Evolutionary conservation across 2,888 invertebrate species (phyloP), one percentile per base, ranked within the genome.

Genomic region (Eudasyphora cyanicolor): DNA sequence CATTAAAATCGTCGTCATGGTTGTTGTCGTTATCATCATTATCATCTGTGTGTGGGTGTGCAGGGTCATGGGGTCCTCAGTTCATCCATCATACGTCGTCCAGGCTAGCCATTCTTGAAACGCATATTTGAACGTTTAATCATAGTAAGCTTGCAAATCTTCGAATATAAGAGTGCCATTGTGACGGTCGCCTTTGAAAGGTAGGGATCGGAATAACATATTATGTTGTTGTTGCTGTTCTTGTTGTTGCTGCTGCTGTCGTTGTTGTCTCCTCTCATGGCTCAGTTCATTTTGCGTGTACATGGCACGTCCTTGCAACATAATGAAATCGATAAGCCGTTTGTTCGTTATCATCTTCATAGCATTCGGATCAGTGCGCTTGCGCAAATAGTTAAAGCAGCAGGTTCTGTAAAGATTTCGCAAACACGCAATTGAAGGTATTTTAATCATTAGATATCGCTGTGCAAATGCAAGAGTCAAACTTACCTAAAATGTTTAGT

Each of bases 381-480:
- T 95, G 84, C 93, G 93, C 86, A 95, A 91, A 88, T 95, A 95
- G 90, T 95, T 95, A 89, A 94, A 95, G 87, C 95, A 95, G 86
- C 95, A 95, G 12, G 94, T 94, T 49, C 95, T 93, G 38, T 12
- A 80, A 27, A 51, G 8, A 54, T 29, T n/a, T n/a, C n/a, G 29
- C 42, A 60, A 19, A 42, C 8, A 35, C 32, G 32, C 4, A 32
- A 32, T 32, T 10, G 29, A 17, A 14, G 35, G 35, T 35, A 35
- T 35, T 35, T 35, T 35, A 4, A 35, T 6, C 35, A 35, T 6
- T 35, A 6, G 38, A 38, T 14, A 38, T 67, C 24, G 51, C 19
- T 2, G 7, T 19, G 51, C 8, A 45, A 45, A 10, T 10, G 10
- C 6, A 35, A 7, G 35, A 45, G n/a, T 24, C 19, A 27, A n/a